Evolutionary conservation across 2,113 vertebrate species (phyloP), one percentile per base, ranked within the genome.

Genomic region (Lycocorax pyrrhopterus): DNA sequence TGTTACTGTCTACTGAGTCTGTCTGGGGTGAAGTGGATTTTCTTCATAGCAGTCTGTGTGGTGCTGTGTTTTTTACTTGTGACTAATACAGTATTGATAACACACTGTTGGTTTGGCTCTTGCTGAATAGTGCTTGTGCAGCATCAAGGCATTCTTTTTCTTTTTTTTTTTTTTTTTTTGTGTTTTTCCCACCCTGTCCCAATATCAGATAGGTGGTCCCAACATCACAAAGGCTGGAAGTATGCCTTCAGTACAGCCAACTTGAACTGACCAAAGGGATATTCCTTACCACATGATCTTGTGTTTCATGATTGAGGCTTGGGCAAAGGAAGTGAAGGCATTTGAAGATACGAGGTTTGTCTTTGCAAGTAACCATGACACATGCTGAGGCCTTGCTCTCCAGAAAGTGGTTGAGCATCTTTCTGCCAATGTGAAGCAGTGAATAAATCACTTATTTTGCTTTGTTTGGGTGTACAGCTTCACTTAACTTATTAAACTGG

Each of bases 321-420:
- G n/a, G 23, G 9, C 27, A 71, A 49, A 88, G 23, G 15, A 78
- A 82, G 6, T 6, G 3, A 39, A 71, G 16, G 9, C 22, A n/a
- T 53, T 44, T 53, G 39, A 60, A 51, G 7, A 19, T n/a, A 5
- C 13, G 12, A 26, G 41, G 5, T 56, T 62, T 68, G 6, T 41
- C 25, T 75, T 85, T 37, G 11, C 22, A 52, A 80, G 37, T 35
- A 69, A 26, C 9, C 6, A 22, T 29, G 27, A 41, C 1, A 1
- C 0, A 0, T 46, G 18, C 29, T 17, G n/a, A 47, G 21, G 33
- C 4, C 10, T 7, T 58, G 15, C 20, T 46, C 3, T 27, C 20
- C 33, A 51, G 37, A 62, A 76, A 20, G 7, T 17, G 15, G 10
- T 32, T 52, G 9, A n/a, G 9, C 13, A 53, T 43, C n/a, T 53